These are phyloP conservation scores for Zalophus californianus DNA, from an alignment of 2,797 vertebrate genomes.

Conservation along the genomic window DNA sequence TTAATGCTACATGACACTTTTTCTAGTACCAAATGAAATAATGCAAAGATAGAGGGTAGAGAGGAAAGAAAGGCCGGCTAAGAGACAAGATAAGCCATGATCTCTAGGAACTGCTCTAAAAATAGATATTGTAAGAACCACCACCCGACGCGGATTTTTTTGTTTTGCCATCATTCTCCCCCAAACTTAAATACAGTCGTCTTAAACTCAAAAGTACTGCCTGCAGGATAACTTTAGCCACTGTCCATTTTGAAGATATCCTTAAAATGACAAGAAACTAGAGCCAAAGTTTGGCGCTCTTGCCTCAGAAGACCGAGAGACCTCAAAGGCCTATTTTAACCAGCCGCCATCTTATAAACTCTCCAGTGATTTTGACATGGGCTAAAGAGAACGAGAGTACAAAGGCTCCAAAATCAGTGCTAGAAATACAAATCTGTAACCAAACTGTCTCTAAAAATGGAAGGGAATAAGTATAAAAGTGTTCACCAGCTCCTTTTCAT, in stretches of 20 bases:
- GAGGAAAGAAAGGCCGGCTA: conserved; percentile 21
- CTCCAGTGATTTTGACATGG: conserved; percentile 44
- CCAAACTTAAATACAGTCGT: conserved; percentile 44
- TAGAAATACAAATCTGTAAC: conserved; percentile 54
- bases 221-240: conserved; percentile 38
- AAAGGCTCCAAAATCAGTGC: conserved; percentile 43
- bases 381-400: conserved; percentile 36
- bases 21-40: conserved; percentile 49
- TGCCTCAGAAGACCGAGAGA: conserved; percentile 52
- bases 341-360: conserved; percentile 46
- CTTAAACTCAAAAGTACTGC: conserved; percentile 62
- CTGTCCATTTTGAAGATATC: conserved; percentile 41
- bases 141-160: not conserved
- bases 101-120: conserved; percentile 49
- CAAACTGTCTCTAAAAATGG: conserved; percentile 53
- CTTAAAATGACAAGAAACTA: conserved; percentile 58
- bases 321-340: conserved; percentile 42
- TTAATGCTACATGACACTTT: conserved; percentile 35
- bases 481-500: conserved; percentile 62
- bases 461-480: conserved; percentile 39
- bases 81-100: not conserved
- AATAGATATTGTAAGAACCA: conserved; percentile 1
- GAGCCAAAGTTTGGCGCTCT: not conserved
- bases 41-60: not conserved
- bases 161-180: conserved; percentile 46